phyloP scores from a whole-genome alignment of 2,113 vertebrate genomes.

The Hoplias malabaricus region DNA sequence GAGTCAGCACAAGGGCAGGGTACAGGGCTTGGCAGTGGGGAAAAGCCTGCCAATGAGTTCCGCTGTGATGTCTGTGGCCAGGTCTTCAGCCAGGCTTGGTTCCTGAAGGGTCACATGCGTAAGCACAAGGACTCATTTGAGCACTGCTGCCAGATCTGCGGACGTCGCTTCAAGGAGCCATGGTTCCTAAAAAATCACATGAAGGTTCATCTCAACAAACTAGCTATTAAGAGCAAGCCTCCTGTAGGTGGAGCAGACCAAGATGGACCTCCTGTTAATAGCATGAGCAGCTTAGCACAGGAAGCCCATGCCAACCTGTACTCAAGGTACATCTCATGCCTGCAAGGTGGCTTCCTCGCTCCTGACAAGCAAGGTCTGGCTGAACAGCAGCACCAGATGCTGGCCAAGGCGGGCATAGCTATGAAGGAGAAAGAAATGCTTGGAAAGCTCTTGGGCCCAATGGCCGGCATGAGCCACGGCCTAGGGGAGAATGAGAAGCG shows the following conservation, averaged over 20 bases:
- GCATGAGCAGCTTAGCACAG: constrained; percentile 87
- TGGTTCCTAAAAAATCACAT: constrained; percentile 99
- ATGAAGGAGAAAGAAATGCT: constrained; percentile 95
- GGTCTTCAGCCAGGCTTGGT: constrained; percentile 98
- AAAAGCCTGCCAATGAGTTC: constrained; percentile 87
- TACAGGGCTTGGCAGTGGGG: constrained; percentile 74
- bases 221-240: constrained; percentile 94
- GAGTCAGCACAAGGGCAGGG: constrained; percentile 90
- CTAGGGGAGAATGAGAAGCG: constrained; percentile 92
- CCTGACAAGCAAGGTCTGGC: constrained; percentile 86
- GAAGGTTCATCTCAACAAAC: constrained; percentile 98
- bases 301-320: constrained; percentile 95
- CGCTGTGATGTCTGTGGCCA: constrained; percentile 96
- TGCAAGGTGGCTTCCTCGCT: constrained; percentile 92
- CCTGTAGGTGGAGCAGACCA: constrained; percentile 70
- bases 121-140: constrained; percentile 99
- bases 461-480: constrained; percentile 83
- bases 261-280: constrained; percentile 70
- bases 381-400: constrained; percentile 88
- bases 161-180: constrained; percentile 96
- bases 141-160: constrained; percentile 97
- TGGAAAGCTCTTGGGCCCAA: constrained; percentile 90
- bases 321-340: constrained; percentile 93
- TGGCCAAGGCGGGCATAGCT: constrained; percentile 88
- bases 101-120: constrained; percentile 98